These are phyloP conservation scores for Apus apus DNA, from an alignment of 2,113 vertebrate species.

Conservation along the genomic window DNA sequence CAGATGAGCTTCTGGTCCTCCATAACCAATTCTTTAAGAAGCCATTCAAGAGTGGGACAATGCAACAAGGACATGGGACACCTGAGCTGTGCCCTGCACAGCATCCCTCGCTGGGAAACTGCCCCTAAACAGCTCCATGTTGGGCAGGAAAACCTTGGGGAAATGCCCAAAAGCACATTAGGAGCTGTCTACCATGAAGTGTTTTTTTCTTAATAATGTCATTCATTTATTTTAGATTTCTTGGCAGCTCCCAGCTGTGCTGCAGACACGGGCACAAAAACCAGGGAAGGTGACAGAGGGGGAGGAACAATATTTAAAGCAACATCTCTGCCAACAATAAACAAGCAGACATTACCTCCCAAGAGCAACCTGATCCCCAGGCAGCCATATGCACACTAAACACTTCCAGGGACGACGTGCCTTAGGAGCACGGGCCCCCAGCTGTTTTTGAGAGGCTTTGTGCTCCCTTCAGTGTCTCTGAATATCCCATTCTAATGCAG, in stretches of 20 bases:
- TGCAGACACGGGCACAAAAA: background rate
- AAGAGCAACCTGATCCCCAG: background rate
- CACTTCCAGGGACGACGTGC: background rate
- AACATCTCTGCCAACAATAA: background rate
- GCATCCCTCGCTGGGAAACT: background rate
- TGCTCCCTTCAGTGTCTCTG: background rate
- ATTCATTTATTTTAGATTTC: background rate
- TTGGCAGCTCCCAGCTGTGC: background rate
- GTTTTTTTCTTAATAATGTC: background rate
- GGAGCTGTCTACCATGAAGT: background rate
- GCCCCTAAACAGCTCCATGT: background rate
- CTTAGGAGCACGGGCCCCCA: background rate
- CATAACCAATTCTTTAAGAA: background rate
- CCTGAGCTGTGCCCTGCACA: background rate
- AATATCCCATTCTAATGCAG: background rate
- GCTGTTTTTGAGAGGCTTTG: background rate
- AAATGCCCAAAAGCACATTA: background rate
- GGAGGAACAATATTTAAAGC: background rate
- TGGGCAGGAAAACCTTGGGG: background rate
- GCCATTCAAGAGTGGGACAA: rapidly evolving
- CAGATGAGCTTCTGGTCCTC: background rate
- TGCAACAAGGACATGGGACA: background rate
- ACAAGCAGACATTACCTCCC: background rate
- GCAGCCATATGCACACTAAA: background rate
- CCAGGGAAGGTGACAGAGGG: no score